Conservation (phyloP, 1,140 invertebrate species). For the Scaptomyza pallida region DNA sequence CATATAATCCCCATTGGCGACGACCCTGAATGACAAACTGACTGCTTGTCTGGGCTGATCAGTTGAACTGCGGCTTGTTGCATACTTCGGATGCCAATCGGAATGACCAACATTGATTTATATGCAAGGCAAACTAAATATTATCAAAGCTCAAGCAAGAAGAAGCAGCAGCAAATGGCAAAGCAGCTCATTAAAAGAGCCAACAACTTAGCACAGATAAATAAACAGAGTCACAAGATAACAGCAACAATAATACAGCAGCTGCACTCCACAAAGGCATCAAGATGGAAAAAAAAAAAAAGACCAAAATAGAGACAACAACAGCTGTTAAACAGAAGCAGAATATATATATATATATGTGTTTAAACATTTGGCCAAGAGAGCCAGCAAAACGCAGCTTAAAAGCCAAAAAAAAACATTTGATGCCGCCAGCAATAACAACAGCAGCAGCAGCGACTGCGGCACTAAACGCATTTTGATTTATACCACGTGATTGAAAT, state of each 20-base stretch:
- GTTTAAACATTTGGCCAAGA: constrained; percentile 32
- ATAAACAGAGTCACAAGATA: constrained; percentile 42
- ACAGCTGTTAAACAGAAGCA: constrained; percentile 44
- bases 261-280: constrained; percentile 37
- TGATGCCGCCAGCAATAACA: constrained; percentile 13
- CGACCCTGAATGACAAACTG: constrained; percentile 41
- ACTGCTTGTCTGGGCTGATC: not conserved
- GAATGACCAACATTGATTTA: constrained; percentile 78
- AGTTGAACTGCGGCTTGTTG: constrained; percentile 24
- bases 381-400: constrained; percentile 27
- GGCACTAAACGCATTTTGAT: constrained; percentile 24
- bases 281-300: constrained; percentile 27
- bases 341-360: constrained; percentile 39
- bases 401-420: constrained; percentile 31
- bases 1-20: constrained; percentile 19
- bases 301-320: constrained; percentile 21
- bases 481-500: constrained; percentile 18
- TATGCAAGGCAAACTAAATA: constrained; percentile 77
- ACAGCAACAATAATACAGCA: constrained; percentile 24
- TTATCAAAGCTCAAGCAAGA: constrained; percentile 65
- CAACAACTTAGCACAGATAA: constrained; percentile 48
- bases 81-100: constrained; percentile 76
- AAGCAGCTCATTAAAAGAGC: constrained; percentile 29
- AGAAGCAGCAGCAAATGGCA: constrained; percentile 40
- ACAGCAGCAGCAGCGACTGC: not conserved